Conservation (phyloP, 2,888 invertebrate species). For the Cephus pulcher region DNA sequence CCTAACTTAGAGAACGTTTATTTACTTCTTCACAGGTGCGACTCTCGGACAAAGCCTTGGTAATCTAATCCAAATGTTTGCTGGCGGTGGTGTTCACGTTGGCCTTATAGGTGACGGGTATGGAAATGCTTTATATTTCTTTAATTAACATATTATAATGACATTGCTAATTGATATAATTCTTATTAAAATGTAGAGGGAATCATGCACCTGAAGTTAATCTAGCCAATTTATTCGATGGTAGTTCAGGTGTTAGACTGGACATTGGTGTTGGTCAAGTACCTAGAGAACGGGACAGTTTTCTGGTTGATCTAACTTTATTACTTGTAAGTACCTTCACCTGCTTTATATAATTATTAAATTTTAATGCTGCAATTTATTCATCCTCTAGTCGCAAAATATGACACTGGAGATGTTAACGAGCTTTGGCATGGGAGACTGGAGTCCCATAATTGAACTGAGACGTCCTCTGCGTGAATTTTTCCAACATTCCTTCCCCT, state of each 20-base stretch:
- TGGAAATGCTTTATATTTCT: constrained; percentile 12
- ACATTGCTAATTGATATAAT: not conserved
- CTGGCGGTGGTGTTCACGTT: constrained; percentile 21
- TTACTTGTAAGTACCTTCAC: constrained; percentile 37
- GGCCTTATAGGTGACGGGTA: constrained; percentile 29
- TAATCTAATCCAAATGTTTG: constrained; percentile 23
- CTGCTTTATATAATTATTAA: not conserved
- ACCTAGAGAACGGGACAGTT: constrained; percentile 29
- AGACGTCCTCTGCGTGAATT: constrained; percentile 45
- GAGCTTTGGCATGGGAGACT: constrained; percentile 38
- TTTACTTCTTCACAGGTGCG: too few species aligned
- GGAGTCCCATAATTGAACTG: constrained; percentile 38
- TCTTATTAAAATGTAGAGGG: constrained; percentile 6
- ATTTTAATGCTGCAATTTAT: not conserved
- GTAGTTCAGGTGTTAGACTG: constrained; percentile 18
- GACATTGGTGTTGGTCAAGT: constrained; percentile 19
- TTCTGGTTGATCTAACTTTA: constrained; percentile 39
- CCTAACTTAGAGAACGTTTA: too few species aligned
- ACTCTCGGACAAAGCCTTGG: not conserved
- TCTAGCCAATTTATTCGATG: constrained; percentile 32
- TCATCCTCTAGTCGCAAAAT: constrained; percentile 39
- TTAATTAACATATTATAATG: not conserved
- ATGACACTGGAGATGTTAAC: constrained; percentile 40
- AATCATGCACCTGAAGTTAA: constrained; percentile 12
- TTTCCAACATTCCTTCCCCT: constrained; percentile 41